A percentile compares a stretch with the other conserved stretches of the same genome.
Evolutionary conservation across 2,113 vertebrate genomes (phyloP).

Genomic region (Sylvicapra grimmia): DNA sequence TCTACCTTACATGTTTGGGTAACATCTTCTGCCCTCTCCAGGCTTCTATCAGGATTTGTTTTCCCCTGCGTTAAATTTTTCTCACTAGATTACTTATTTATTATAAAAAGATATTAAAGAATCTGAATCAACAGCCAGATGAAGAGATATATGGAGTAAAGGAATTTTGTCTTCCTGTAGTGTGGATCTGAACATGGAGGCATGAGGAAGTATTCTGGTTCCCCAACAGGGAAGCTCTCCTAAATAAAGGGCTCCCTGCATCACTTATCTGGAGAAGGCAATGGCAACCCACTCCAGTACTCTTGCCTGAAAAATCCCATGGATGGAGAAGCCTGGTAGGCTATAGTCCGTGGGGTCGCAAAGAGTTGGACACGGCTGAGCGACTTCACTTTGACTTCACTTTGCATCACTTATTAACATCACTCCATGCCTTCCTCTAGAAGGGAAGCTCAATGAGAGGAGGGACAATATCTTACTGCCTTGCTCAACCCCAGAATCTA

Average conservation of each 20-base stretch:
- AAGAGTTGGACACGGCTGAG: too few relatives aligned
- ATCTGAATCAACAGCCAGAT: background rate
- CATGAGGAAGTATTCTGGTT: background rate
- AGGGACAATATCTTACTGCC: background rate
- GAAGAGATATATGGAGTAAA: background rate
- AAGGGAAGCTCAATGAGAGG: background rate
- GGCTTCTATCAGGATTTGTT: background rate
- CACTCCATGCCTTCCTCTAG: background rate
- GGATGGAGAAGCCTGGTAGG: too few relatives aligned
- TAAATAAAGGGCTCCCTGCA: background rate
- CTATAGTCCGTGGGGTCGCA: too few relatives aligned
- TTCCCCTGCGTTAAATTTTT: background rate
- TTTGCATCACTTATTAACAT: background rate
- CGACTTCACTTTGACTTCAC: too few relatives aligned
- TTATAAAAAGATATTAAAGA: background rate
- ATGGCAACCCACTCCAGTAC: too few relatives aligned
- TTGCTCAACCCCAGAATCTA: background rate
- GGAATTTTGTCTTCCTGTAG: background rate
- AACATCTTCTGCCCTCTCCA: background rate
- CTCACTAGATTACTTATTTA: background rate
- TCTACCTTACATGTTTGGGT: background rate
- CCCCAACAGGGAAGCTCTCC: background rate
- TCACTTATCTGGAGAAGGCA: background rate
- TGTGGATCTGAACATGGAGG: background rate
- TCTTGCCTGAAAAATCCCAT: too few relatives aligned